Base-by-base conservation (phyloP, 2,888 invertebrate species). In the Synergus laeviventris region DNA sequence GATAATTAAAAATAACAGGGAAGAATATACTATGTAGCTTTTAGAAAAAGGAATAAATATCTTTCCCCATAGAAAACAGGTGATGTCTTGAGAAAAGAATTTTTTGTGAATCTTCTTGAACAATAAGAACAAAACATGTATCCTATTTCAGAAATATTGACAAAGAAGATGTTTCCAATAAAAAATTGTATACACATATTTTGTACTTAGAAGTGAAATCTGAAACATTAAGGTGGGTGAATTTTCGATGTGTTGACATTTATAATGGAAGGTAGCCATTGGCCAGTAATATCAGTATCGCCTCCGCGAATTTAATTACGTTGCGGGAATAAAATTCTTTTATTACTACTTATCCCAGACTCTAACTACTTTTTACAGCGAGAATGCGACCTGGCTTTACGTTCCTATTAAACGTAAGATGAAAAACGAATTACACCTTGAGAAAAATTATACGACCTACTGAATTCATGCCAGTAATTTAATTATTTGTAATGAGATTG, bases 321-420 rank as follows among this genome's bases (percentile, higher is more conserved):
- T 16, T 45, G 31, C 14, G 36, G n/a, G 36, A 49, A 31, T 31
- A 31, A 70, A 70, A 49, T 70, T 54, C 31, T 49, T 49, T 70
- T 70, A 70, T 70, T 18, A 49, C n/a, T 49, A 49, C 49, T 54
- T 70, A 70, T 49, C 49, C 45, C n/a, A 45, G 21, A 49, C 49
- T 70, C 45, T 70, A 16, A 54, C 36, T 11, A 12, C 31, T 49
- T 70, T 70, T 70, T 54, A 70, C 70, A 49, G 5, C n/a, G n/a
- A 54, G 31, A 49, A 70, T 9, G 49, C 31, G 49, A 45, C 36
- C 49, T 36, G 49, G 36, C 36, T 70, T 70, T 70, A 70, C 70
- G 49, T 18, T 24, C 49, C 66, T 49, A 70, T 70, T 70, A 70
- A 49, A 31, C 31, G 31, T 5, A 36, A 9, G 31, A 70, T 70